Conservation (phyloP, 2,888 invertebrate genomes). For the Acanthococcus lagerstroemiae region DNA sequence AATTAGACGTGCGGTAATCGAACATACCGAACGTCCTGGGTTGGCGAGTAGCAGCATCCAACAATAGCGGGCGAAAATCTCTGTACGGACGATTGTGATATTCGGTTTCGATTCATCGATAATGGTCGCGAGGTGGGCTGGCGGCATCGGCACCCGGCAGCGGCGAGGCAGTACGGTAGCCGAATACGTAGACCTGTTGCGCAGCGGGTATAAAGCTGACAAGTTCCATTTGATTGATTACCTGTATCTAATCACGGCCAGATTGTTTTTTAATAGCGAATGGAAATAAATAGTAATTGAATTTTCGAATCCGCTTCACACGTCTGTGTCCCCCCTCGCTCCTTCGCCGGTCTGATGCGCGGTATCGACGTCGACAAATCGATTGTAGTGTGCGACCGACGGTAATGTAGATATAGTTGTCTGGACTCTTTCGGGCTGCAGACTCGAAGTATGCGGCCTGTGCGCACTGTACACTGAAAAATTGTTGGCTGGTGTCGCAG, state of each 20-base stretch:
- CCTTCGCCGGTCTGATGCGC: background rate
- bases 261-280: constrained; percentile 26
- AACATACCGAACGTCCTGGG: background rate
- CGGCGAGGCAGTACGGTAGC: constrained; percentile 21
- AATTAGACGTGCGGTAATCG: background rate
- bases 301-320: background rate
- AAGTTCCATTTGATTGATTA: constrained; percentile 24
- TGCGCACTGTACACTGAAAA: no score
- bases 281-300: constrained; percentile 22
- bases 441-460: no score
- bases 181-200: constrained; percentile 14
- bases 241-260: constrained; percentile 20
- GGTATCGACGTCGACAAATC: background rate
- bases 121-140: background rate
- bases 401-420: no score
- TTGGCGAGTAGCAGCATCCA: background rate
- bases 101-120: constrained; percentile 1
- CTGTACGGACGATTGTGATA: background rate
- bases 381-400: background rate
- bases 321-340: background rate
- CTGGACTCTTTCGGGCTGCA: no score
- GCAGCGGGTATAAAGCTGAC: constrained; percentile 15
- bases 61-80: background rate
- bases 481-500: no score
- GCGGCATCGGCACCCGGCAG: constrained; percentile 1